Evolutionary conservation across 2,113 vertebrate species (phyloP).

Genomic region (Mus pahari): DNA sequence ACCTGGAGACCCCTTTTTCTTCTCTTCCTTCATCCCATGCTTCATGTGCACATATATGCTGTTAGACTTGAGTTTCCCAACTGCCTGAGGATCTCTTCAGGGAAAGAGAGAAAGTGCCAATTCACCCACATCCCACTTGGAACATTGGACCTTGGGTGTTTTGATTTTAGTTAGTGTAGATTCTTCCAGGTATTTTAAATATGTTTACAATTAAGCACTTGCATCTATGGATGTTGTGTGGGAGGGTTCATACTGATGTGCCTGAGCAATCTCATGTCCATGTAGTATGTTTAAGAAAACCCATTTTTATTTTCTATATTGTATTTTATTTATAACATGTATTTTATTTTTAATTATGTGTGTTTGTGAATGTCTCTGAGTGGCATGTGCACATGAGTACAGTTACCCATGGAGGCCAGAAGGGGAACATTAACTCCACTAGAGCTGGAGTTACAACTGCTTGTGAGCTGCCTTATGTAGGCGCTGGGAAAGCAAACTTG

Average conservation of each 20-base stretch:
- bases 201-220: neutral
- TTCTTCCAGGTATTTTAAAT: neutral
- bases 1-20: neutral
- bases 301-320: neutral
- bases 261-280: neutral
- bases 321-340: neutral
- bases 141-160: neutral
- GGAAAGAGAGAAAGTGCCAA: neutral
- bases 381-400: neutral
- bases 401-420: neutral
- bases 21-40: neutral
- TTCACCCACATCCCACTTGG: neutral
- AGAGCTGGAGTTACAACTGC: neutral
- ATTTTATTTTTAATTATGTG: neutral
- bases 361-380: neutral
- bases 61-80: neutral
- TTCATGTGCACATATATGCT: neutral
- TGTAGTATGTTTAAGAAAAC: neutral
- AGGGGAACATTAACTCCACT: neutral
- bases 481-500: neutral
- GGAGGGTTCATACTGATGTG: no score
- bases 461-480: neutral
- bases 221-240: neutral
- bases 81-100: neutral
- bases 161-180: neutral